Conservation (phyloP, 2,113 vertebrate species). For the Rallus limicola region DNA sequence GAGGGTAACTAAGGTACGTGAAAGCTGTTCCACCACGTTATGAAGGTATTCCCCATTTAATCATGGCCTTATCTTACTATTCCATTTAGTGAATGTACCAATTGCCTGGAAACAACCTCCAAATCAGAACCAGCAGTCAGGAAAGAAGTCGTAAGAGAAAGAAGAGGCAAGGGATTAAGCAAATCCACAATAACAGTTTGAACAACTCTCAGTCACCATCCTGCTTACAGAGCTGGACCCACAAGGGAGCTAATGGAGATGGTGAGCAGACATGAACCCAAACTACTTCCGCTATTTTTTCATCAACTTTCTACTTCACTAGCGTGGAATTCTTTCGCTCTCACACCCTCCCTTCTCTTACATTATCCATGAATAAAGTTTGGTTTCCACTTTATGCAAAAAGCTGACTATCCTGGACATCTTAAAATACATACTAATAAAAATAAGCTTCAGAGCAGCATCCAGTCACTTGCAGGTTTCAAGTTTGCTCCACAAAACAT, state of each 20-base stretch:
- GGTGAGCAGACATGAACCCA: background rate
- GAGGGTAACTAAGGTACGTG: background rate
- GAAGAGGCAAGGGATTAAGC: background rate
- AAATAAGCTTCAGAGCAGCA: background rate
- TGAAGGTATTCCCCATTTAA: background rate
- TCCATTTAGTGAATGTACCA: background rate
- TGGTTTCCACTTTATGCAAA: background rate
- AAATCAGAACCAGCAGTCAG: background rate
- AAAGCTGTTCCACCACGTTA: background rate
- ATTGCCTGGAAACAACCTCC: background rate
- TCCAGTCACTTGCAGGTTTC: background rate
- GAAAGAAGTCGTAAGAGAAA: background rate
- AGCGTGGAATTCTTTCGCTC: rapidly evolving
- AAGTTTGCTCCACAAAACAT: background rate
- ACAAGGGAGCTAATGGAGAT: rapidly evolving
- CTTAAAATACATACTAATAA: background rate
- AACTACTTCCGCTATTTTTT: background rate
- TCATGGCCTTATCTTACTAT: background rate
- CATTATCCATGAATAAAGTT: background rate
- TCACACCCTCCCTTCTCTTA: rapidly evolving
- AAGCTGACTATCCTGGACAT: background rate
- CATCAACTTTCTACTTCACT: background rate
- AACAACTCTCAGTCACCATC: background rate
- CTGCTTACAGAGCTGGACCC: background rate
- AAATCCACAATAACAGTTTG: background rate